Percentiles rank a stretch among this genome's conserved stretches.
Conservation (phyloP, 2,113 vertebrate species). For the Manacus vitellinus region DNA sequence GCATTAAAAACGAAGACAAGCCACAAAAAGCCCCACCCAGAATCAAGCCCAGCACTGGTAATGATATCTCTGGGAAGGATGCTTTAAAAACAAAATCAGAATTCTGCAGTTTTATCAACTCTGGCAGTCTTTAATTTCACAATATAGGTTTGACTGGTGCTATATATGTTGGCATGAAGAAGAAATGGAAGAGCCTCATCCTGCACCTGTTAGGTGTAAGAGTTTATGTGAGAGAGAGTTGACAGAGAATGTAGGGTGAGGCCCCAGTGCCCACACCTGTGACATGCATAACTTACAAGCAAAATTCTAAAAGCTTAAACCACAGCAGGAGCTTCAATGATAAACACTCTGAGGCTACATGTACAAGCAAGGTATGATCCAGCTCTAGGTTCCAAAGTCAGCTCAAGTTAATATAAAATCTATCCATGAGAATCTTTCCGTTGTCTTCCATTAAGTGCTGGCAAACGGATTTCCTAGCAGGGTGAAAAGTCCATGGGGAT, state of each 20-base stretch:
- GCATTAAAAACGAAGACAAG: background rate
- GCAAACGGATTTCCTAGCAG: background rate
- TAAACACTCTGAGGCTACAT: accelerated
- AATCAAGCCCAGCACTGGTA: background rate
- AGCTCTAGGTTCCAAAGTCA: background rate
- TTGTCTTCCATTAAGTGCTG: background rate
- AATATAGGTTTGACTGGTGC: background rate
- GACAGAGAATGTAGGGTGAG: background rate
- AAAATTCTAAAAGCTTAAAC: background rate
- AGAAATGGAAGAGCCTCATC: background rate
- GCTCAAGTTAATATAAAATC: background rate
- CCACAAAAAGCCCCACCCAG: background rate
- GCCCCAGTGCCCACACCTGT: background rate
- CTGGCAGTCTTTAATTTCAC: background rate
- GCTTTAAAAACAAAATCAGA: background rate
- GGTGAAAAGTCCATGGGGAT: background rate
- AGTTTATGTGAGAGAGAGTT: background rate
- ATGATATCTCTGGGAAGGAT: background rate
- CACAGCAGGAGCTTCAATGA: background rate
- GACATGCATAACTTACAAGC: background rate
- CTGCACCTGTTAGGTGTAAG: background rate
- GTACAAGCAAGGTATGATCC: background rate
- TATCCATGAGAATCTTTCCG: background rate
- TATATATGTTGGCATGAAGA: background rate
- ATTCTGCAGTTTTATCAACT: background rate